Evolutionary conservation across 2,113 vertebrate species (phyloP), one percentile per base, ranked within the genome.

Genomic region (Elephantulus edwardii): DNA sequence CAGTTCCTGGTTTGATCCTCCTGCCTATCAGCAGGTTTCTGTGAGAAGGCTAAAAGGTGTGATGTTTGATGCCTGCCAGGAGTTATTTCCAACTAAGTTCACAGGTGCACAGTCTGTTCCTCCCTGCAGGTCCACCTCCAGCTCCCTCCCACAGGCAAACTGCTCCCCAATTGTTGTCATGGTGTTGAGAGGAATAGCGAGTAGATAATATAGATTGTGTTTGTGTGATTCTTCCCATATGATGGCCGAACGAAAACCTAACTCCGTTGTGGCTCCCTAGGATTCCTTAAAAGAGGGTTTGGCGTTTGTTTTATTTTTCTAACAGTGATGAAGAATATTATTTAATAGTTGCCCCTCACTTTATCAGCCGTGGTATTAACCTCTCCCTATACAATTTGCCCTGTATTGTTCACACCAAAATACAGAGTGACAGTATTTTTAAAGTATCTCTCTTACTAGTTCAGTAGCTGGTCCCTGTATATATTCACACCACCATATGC

Each of bases 81-180:
- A 95, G 89, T 95, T 87, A n/a, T 62, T 92, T 79, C 78, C 84
- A 80, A 94, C 89, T 82, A 92, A 94, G 84, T 95, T 91, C 93
- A n/a, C 89, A 83, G 66, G 71, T 72, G 87, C 56, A 26, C 2
- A 76, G 86, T 76, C 56, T 22, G 2, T 38, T 70, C 44, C 87
- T 20, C 72, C n/a, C 88, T 2, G 58, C 71, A 2, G 17, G 38
- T 17, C 40, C 30, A 4, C 72, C 62, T 48, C 78, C 48, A 24
- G 1, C n/a, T 91, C 16, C 81, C 78, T 80, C 88, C 78, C 82
- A 76, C 54, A 4, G 12, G 60, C 91, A 90, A 28, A 84, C 74
- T 62, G 88, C 70, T 79, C 70, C 60, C 35, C 35, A 54, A 11
- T 30, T 40, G 40, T 50, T 70, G 70, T 71, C 70, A 30, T 38